Evolutionary conservation across 2,888 invertebrate species (phyloP), one percentile per base, ranked within the genome.

Genomic region (Molorchus minor): DNA sequence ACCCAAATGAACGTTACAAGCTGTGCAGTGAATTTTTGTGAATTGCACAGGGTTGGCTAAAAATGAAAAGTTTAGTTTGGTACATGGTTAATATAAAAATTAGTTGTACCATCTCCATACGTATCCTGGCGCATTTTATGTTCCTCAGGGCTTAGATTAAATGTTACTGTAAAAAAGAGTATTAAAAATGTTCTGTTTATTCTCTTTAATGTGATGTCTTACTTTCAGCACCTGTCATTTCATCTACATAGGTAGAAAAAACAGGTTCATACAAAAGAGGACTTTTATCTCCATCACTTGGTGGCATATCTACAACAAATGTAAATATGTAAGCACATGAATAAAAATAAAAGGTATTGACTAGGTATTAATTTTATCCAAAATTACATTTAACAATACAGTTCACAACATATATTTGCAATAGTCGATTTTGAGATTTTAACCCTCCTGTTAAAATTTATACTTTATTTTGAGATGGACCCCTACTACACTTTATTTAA

Each of bases 1-100:
- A 25, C 92, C 92, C 70, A 92, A 83, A 73, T 92, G 92, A 10
- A 84, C 80, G 71, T 91, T 89, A 73, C 92, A 92, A 3, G 89
- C 86, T 8, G 91, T 87, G 72, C 92, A 92, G 71, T 92, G 92
- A 35, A 91, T 80, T 70, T 84, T 85, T 15, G 84, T 81, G 62
- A 81, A 83, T 56, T 86, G 84, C 19, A 92, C 82, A 5, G 79
- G 72, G 61, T 75, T 75, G 36, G 63, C 74, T 76, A 30, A 2
- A 64, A 60, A 53, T 56, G 43, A 49, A 47, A 43, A 52, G 33
- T 49, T 38, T 38, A 20, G 30, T 43, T 45, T 13, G 3, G 12
- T 20, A 55, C 41, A 41, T 41, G 40, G 21, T 44, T 12, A 30
- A 20, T 30, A 21, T 51, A 3, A 53, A 4, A 4, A n/a, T 41